Base-by-base conservation (phyloP, 2,888 invertebrate genomes). In the Bhutanitis thaidina region DNA sequence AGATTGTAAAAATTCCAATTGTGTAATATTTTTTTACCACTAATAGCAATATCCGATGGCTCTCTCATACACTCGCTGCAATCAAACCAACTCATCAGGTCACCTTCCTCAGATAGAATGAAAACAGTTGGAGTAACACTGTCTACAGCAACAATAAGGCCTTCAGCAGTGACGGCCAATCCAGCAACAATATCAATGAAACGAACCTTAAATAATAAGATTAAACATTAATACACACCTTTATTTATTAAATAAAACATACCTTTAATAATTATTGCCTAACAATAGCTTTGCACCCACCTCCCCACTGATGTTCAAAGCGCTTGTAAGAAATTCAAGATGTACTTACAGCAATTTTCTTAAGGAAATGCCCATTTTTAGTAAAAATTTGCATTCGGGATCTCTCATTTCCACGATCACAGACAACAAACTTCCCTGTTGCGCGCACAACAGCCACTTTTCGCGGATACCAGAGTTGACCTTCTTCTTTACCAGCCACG, bases 381-480 rank as follows among this genome's bases (percentile, higher is more conserved):
- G 97, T 97, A 76, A 98, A 98, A 64, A 98, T 97, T 84, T 98
- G 98, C 97, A 98, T 98, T 52, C 98, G 94, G 0, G 97, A 97
- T 49, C 98, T 93, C 77, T 98, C 98, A 70, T 97, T 98, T 41
- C 98, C 98, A 59, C 98, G 94, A 85, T 98, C 98, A 79, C 98
- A 98, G 2, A 98, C 97, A n/a, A 98, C 98, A 78, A 96, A 96
- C 77, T 96, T 96, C 34, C 96, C 96, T 46, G 94, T 95, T 50
- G 93, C 93, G 49, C 95, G 92, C 91, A 97, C 96, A 1, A 97
- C 95, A 7, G 97, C 97, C 43, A 98, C 98, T 84, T 98, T 98
- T 41, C 98, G 93, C 3, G 98, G 98, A 83, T 98, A 98, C 98
- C 98, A 98, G 58, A 98, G 88, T 73, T 98, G 98, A 0, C 98